Evolutionary conservation across 2,888 invertebrate genomes (phyloP), one percentile per base, ranked within the genome.

Genomic region (Gymnocheta viridis): DNA sequence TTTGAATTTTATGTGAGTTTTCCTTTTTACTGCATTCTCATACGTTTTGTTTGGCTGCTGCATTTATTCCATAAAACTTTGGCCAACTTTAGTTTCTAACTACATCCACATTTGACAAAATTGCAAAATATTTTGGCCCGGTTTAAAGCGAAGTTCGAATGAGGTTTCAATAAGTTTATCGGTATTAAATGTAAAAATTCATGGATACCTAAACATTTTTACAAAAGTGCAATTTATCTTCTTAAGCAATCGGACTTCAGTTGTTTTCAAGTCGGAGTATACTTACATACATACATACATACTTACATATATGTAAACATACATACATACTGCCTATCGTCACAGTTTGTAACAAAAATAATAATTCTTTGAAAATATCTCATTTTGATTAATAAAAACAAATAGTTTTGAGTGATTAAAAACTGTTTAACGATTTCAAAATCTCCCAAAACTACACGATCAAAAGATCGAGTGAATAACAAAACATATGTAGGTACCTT

Each of bases 81-180:
- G 67, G 14, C 77, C 77, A 77, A 69, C 38, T 77, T 77, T 77
- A 77, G 77, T 69, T 77, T 60, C 27, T 58, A 29, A 49, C 35
- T 12, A 60, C 67, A 38, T 67, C 60, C 67, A 29, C 58, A 69
- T 69, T 69, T 77, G 67, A 60, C 67, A 60, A 49, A 77, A 77
- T 77, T 77, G 60, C 67, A 22, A 49, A 49, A 60, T 38, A 27
- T 58, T 60, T 49, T 38, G 38, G 49, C 35, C 58, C 35, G 77
- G 58, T 51, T 67, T 67, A 19, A 24, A 22, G 12, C n/a, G 47
- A 44, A 27, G 38, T 54, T 54, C 49, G 19, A 9, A 32, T 67
- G 29, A 17, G 49, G 44, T 38, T 54, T 49, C 17, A 10, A 9
- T 22, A 12, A 19, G 32, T 14, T 51, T 12, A 19, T 22, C 44